phyloP scores from a whole-genome alignment of 2,888 invertebrate species.

The Hofmannophila pseudospretella region DNA sequence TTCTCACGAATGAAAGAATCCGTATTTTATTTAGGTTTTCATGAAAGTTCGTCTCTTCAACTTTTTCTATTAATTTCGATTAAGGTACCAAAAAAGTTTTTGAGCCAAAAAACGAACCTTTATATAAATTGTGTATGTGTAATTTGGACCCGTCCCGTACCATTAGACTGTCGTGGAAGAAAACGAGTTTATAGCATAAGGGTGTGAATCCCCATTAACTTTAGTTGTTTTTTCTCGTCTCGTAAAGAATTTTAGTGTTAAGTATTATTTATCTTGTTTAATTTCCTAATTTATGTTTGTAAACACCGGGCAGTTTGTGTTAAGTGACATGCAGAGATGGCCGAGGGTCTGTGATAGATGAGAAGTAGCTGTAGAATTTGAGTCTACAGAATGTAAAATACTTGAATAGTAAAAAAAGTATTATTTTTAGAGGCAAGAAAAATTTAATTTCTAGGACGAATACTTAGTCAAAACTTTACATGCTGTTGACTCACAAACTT shows the following conservation, averaged over 20 bases:
- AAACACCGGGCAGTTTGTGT: slow-evolving; percentile 26
- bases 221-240: neutral
- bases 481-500: slow-evolving; percentile 1
- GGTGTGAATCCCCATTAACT: neutral
- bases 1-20: too few species aligned
- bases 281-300: slow-evolving; percentile 22
- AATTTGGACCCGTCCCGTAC: neutral
- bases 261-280: slow-evolving; percentile 1
- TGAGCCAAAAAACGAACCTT: too few species aligned
- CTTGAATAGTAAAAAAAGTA: too few species aligned
- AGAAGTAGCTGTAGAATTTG: slow-evolving; percentile 2
- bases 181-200: neutral
- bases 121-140: too few species aligned
- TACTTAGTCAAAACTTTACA: neutral
- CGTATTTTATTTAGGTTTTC: too few species aligned
- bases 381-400: slow-evolving; percentile 1
- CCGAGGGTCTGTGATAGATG: slow-evolving; percentile 13
- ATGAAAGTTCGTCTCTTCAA: too few species aligned
- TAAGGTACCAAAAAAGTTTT: too few species aligned
- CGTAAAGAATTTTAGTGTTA: neutral
- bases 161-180: neutral
- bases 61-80: too few species aligned
- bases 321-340: slow-evolving; percentile 9
- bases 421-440: too few species aligned
- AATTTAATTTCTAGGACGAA: too few species aligned